A percentile compares a stretch with the other conserved stretches of the same genome.
Evolutionary conservation across 2,113 vertebrate species (phyloP).

Genomic region (Thermophis baileyi): DNA sequence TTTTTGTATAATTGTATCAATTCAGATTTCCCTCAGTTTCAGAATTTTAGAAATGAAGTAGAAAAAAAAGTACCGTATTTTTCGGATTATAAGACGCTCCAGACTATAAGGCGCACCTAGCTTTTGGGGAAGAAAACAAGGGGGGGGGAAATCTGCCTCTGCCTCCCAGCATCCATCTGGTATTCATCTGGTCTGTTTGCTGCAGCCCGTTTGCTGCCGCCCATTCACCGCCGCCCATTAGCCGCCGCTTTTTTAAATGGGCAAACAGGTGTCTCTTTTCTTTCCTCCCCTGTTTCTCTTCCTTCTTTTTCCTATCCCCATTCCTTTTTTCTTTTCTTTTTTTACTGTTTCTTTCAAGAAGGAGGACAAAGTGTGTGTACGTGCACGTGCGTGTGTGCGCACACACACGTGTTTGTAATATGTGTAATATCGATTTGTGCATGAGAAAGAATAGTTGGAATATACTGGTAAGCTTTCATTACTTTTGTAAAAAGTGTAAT

Average conservation of each 20-base stretch:
- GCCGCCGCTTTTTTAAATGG: neutral
- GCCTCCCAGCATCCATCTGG: too few species aligned
- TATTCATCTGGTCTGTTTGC: too few species aligned
- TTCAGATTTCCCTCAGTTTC: conserved; percentile 21
- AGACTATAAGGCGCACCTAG: too few species aligned
- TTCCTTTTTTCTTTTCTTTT: neutral
- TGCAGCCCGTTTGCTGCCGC: too few species aligned
- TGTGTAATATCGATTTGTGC: neutral
- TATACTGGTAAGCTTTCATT: neutral
- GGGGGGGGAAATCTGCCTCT: too few species aligned
- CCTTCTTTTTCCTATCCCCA: neutral
- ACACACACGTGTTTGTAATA: neutral
- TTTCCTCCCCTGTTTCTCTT: neutral
- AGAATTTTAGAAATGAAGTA: neutral
- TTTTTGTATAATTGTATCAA: neutral
- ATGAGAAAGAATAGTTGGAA: neutral
- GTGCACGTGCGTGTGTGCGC: too few species aligned
- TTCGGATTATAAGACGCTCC: too few species aligned
- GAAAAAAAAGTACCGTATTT: neutral
- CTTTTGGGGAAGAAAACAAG: too few species aligned
- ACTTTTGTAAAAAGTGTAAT: neutral
- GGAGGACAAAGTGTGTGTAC: neutral
- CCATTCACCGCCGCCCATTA: too few species aligned
- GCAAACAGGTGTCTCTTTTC: neutral
- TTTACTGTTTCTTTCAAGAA: neutral